Conservation (phyloP, 2,113 vertebrate genomes). For the Xiphophorus maculatus region DNA sequence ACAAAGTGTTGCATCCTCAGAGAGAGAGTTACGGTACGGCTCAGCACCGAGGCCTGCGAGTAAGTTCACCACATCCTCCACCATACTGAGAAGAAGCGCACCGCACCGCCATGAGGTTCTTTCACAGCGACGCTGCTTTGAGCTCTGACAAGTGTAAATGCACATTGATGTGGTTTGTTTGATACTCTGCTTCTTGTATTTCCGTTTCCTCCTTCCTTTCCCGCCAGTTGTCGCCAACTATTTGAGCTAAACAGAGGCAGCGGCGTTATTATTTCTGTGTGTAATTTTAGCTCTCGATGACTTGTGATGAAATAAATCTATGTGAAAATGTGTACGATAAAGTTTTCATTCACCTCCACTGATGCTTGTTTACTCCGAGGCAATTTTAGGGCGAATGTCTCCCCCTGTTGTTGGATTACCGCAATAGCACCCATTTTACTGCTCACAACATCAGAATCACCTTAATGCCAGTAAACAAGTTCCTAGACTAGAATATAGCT, state of each 20-base stretch:
- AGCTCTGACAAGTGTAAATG: slow-evolving; percentile 7
- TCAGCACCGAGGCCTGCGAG: slow-evolving; percentile 30
- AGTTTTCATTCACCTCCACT: background rate
- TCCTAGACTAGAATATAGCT: no score
- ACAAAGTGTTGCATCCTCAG: slow-evolving; percentile 22
- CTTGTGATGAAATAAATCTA: no score
- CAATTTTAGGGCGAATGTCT: slow-evolving; percentile 54
- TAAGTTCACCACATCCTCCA: slow-evolving; percentile 72
- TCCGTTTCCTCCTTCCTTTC: slow-evolving; percentile 47
- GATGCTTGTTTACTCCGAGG: background rate
- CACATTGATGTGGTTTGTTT: slow-evolving; percentile 67
- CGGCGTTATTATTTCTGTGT: background rate
- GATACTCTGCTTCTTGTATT: slow-evolving; percentile 46
- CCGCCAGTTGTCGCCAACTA: slow-evolving; percentile 20
- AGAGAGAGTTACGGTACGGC: slow-evolving; percentile 34
- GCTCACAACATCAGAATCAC: background rate
- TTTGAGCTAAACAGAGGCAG: slow-evolving; percentile 2
- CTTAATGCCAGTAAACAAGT: no score
- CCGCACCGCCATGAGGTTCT: slow-evolving; percentile 35
- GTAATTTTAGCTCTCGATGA: background rate
- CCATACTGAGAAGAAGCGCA: slow-evolving; percentile 63
- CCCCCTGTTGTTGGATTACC: slow-evolving; percentile 63
- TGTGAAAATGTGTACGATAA: background rate
- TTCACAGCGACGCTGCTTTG: slow-evolving; percentile 22
- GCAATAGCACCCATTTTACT: slow-evolving; percentile 9